A percentile compares a stretch with the other conserved stretches of the same genome.
phyloP scores from a whole-genome alignment of 2,888 invertebrate species.

The Petrophora chlorosata region DNA sequence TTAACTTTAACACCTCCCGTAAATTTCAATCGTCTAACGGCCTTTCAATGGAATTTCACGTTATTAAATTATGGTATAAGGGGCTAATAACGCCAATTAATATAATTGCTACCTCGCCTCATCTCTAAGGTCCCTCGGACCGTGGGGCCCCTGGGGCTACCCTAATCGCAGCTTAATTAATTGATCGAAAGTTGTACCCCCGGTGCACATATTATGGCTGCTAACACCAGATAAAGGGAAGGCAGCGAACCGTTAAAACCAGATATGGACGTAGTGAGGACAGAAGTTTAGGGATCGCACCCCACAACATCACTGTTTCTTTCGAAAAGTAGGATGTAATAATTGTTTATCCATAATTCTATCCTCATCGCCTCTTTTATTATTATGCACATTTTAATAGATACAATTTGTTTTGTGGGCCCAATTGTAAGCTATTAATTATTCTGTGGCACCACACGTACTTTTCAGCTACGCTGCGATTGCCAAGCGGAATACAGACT shows the following conservation, averaged over 20 bases:
- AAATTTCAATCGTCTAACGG: conserved; percentile 6
- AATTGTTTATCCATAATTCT: too few relatives aligned
- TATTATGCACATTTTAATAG: too few relatives aligned
- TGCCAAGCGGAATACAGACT: too few relatives aligned
- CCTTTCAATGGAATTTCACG: conserved; percentile 20
- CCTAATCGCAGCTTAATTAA: conserved; percentile 79
- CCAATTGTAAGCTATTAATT: too few relatives aligned
- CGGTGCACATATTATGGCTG: conserved; percentile 76
- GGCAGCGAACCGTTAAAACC: conserved; percentile 71
- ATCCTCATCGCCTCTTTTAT: too few relatives aligned
- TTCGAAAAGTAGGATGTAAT: too few relatives aligned
- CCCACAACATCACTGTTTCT: too few relatives aligned
- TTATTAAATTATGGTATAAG: conserved; percentile 60
- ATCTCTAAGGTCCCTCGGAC: conserved; percentile 39
- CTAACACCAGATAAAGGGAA: conserved; percentile 77
- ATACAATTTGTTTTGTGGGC: too few relatives aligned
- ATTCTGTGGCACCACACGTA: too few relatives aligned
- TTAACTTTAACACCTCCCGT: conserved; percentile 4
- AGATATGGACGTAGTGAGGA: conserved; percentile 53
- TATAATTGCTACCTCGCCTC: conserved; percentile 63
- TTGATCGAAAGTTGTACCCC: conserved; percentile 81
- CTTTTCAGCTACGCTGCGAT: too few relatives aligned
- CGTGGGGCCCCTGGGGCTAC: conserved; percentile 59
- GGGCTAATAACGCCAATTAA: conserved; percentile 68
- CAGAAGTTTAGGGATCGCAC: not conserved